Conservation (phyloP, 2,888 invertebrate species). For the Leptopilina myrica region DNA sequence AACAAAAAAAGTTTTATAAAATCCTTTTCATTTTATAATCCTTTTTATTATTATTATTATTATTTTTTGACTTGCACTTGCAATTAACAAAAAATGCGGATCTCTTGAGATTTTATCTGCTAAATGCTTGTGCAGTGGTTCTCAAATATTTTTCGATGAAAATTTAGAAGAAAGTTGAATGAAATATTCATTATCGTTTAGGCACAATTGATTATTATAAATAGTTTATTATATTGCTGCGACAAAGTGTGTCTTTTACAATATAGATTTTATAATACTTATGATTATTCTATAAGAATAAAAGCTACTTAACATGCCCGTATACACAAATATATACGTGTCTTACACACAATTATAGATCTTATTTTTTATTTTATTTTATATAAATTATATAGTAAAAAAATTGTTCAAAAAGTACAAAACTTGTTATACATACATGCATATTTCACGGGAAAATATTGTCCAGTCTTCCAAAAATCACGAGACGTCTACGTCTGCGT, state of each 20-base stretch:
- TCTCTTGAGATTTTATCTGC: slow-evolving; percentile 32
- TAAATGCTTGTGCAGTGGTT: slow-evolving; percentile 19
- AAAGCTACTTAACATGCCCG: slow-evolving; percentile 32
- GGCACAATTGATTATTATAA: slow-evolving; percentile 15
- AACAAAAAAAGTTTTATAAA: no score
- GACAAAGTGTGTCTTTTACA: slow-evolving; percentile 20
- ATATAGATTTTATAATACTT: slow-evolving; percentile 26
- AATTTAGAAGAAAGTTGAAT: neutral
- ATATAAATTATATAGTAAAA: neutral
- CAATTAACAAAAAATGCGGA: slow-evolving; percentile 38
- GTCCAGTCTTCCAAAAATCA: slow-evolving; percentile 24
- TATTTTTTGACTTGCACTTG: slow-evolving; percentile 16
- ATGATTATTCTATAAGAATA: slow-evolving; percentile 40
- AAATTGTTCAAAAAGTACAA: slow-evolving; percentile 21
- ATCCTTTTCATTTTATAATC: no score
- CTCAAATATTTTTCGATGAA: slow-evolving; percentile 3
- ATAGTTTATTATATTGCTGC: slow-evolving; percentile 23
- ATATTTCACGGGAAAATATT: slow-evolving; percentile 20
- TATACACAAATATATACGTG: slow-evolving; percentile 32
- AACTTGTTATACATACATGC: slow-evolving; percentile 11
- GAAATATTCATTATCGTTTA: neutral
- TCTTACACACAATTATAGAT: slow-evolving; percentile 14
- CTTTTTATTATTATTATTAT: slow-evolving; percentile 1
- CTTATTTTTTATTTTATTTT: neutral
- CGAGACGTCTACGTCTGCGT: neutral